These are phyloP conservation scores for Pao palembangensis DNA, from an alignment of 2,113 vertebrate genomes.

Conservation along the genomic window DNA sequence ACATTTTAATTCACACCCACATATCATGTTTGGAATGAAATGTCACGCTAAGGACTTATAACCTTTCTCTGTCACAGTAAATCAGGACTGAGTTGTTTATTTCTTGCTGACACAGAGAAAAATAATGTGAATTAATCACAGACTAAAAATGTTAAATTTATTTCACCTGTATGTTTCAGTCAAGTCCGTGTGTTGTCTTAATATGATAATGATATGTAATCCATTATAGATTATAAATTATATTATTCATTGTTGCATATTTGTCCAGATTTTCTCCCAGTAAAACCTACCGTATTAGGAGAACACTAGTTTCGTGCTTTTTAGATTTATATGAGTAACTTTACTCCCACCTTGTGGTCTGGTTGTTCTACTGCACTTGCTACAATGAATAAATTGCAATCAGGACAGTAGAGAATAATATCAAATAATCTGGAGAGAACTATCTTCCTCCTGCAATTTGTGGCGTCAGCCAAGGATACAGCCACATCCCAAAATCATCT, in stretches of 20 bases:
- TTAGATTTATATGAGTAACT: background rate
- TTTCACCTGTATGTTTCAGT: conserved; percentile 1
- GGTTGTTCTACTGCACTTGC: background rate
- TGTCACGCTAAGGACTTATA: background rate
- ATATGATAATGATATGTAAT: conserved; percentile 23
- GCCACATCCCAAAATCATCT: no score
- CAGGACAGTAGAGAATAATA: background rate
- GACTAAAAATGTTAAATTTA: background rate
- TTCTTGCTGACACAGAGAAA: background rate
- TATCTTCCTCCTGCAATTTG: no score
- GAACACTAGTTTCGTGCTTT: background rate
- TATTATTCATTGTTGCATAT: no score
- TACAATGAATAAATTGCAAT: background rate
- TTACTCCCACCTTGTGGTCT: conserved; percentile 43
- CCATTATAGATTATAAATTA: conserved; percentile 11
- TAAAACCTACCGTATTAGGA: background rate
- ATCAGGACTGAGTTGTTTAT: background rate
- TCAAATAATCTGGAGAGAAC: background rate
- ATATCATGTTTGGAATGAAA: conserved; percentile 17
- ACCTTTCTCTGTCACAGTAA: background rate
- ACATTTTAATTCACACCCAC: background rate
- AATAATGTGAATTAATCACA: no score
- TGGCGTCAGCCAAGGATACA: no score
- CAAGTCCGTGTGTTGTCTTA: background rate
- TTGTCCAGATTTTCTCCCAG: no score